A percentile compares a stretch with the other conserved stretches of the same genome.
Evolutionary conservation across 2,113 vertebrate genomes (phyloP).

Genomic region (Clarias batrachus): DNA sequence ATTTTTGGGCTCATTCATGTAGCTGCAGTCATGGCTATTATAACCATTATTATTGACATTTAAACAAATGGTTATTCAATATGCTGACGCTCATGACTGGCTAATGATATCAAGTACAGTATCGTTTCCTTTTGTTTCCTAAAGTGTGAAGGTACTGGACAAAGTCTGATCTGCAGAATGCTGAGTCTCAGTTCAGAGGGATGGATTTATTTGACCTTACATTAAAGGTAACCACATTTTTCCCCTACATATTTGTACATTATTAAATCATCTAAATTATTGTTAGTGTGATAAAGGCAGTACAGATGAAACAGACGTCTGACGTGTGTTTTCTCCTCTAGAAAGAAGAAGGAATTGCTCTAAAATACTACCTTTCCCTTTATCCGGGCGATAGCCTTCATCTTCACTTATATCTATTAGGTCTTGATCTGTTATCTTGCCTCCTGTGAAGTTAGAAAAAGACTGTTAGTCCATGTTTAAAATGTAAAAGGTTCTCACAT

Average conservation of each 20-base stretch:
- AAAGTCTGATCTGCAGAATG: no score
- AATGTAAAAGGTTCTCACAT: background rate
- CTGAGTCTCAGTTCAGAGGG: no score
- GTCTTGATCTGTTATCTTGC: slow-evolving; percentile 74
- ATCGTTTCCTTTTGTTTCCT: no score
- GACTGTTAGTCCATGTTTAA: background rate
- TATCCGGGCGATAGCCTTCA: slow-evolving; percentile 78
- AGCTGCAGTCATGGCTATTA: background rate
- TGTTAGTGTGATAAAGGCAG: background rate
- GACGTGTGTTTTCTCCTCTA: background rate
- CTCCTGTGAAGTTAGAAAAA: slow-evolving; percentile 49
- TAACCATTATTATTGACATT: background rate
- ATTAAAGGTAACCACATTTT: background rate
- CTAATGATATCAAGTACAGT: no score
- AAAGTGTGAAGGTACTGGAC: no score
- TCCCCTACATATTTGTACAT: no score
- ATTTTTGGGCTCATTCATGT: background rate
- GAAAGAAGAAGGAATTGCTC: slow-evolving; percentile 3
- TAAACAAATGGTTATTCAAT: background rate
- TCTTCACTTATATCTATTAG: slow-evolving; percentile 65
- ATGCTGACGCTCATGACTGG: no score
- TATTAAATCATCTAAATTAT: background rate
- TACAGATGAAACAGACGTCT: background rate
- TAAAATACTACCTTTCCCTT: slow-evolving; percentile 77
- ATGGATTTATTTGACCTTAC: no score